These are phyloP conservation scores for Amblyjoppa proteus DNA, from an alignment of 2,888 invertebrate genomes.

Conservation along the genomic window DNA sequence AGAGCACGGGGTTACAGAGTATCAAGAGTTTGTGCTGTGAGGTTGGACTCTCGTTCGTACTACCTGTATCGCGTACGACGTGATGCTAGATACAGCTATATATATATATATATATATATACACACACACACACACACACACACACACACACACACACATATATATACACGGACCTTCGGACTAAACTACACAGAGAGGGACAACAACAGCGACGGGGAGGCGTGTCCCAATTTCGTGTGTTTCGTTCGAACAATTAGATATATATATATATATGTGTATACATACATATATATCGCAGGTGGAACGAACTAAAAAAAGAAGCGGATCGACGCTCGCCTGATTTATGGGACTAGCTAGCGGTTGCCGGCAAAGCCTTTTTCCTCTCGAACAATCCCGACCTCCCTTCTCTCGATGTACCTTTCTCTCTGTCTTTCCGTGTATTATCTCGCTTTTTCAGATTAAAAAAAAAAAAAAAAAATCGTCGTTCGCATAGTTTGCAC, in stretches of 20 bases:
- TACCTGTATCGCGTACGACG: constrained; percentile 11
- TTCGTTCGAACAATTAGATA: constrained; percentile 71
- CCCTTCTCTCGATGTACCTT: neutral
- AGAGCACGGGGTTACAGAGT: constrained; percentile 14
- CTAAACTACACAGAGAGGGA: neutral
- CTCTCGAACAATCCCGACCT: constrained; percentile 51
- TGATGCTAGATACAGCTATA: neutral
- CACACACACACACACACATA: too few relatives aligned
- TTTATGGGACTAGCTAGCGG: constrained; percentile 65
- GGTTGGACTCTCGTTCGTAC: constrained; percentile 3
- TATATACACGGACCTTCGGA: neutral
- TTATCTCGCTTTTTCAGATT: constrained; percentile 40
- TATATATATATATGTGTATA: constrained; percentile 27
- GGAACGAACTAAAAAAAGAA: constrained; percentile 69
- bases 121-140: too few relatives aligned
- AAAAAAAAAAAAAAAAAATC: neutral
- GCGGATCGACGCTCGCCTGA: constrained; percentile 65
- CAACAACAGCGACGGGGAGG: constrained; percentile 9
- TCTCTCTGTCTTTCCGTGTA: constrained; percentile 10
- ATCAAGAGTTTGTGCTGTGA: neutral
- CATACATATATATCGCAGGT: constrained; percentile 5
- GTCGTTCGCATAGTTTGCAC: constrained; percentile 29
- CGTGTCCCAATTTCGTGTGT: constrained; percentile 65
- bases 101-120: too few relatives aligned
- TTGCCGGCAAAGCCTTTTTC: constrained; percentile 36